Base-by-base conservation (phyloP, 2,888 invertebrate genomes). In the Linnaemya tessellans region DNA sequence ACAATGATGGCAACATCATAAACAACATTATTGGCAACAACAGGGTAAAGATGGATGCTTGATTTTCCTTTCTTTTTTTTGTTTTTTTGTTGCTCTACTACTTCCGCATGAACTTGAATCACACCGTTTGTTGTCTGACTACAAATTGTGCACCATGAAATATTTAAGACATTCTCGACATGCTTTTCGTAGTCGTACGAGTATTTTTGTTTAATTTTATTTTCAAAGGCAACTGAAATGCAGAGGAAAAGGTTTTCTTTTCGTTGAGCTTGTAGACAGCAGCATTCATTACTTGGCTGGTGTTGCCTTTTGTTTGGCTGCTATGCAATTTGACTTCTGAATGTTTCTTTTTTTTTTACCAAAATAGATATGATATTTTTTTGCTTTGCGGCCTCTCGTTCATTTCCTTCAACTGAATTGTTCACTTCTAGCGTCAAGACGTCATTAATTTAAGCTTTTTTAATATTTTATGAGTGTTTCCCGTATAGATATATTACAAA, bases 81-180 rank as follows among this genome's bases (percentile, higher is more conserved):
- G 30, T 30, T 58, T 25, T 20, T 11, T 43, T 81, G 75, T 46
- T n/a, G 22, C 67, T 58, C n/a, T 43, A 71, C 9, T 38, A 65
- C 82, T 77, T 82, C 77, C 77, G 70, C 49, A 70, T 82, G 77
- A 77, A 58, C 77, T 77, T 82, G 82, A 77, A 77, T 71, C 41
- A 15, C 25, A 54, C 15, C 41, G 41, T 20, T 43, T 41, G 11
- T 51, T 51, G 51, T 60, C 73, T 41, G 20, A 58, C 60, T 54
- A 41, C 43, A 62, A 25, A 70, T 70, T 64, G 38, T 77, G 49
- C 64, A 58, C 77, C 77, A 71, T 77, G 10, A 70, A 70, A 82
- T 64, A 82, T 82, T 58, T 58, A n/a, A 82, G 11, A 70, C 11
- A 70, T 71, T 82, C 56, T 62, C 54, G 56, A 65, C 20, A 67